Conservation (phyloP, 1,140 invertebrate species). For the Diuraphis noxia region DNA sequence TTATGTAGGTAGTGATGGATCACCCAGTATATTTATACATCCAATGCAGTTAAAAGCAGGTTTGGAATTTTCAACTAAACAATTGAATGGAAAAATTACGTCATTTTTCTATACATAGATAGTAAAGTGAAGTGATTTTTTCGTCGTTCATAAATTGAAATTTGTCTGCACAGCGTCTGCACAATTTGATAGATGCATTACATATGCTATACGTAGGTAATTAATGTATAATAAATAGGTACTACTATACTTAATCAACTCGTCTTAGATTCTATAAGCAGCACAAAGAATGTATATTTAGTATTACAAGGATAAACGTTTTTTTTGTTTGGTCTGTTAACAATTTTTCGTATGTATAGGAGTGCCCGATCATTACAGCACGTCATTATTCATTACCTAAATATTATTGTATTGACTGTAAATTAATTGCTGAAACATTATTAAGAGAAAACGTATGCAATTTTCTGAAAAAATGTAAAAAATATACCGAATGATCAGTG, state of each 20-base stretch:
- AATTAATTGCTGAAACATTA: background rate
- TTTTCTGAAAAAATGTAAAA: background rate
- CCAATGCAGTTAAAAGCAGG: background rate
- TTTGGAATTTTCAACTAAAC: background rate
- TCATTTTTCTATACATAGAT: background rate
- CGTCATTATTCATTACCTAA: background rate
- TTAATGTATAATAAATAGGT: background rate
- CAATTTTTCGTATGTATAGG: no score
- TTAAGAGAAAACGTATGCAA: background rate
- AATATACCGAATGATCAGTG: background rate
- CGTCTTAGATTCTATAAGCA: background rate
- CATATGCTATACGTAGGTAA: background rate
- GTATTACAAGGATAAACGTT: background rate
- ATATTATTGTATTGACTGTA: background rate
- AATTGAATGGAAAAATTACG: slow-evolving; percentile 5
- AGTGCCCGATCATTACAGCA: background rate
- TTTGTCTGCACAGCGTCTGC: background rate
- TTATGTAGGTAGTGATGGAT: background rate
- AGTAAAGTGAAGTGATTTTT: background rate
- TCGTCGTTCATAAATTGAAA: slow-evolving; percentile 2
- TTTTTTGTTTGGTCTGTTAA: background rate
- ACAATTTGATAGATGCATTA: background rate
- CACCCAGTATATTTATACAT: background rate
- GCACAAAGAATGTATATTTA: background rate
- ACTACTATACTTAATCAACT: background rate